Evolutionary conservation across 2,797 vertebrate genomes (phyloP).

Genomic region (Smutsia gigantea): DNA sequence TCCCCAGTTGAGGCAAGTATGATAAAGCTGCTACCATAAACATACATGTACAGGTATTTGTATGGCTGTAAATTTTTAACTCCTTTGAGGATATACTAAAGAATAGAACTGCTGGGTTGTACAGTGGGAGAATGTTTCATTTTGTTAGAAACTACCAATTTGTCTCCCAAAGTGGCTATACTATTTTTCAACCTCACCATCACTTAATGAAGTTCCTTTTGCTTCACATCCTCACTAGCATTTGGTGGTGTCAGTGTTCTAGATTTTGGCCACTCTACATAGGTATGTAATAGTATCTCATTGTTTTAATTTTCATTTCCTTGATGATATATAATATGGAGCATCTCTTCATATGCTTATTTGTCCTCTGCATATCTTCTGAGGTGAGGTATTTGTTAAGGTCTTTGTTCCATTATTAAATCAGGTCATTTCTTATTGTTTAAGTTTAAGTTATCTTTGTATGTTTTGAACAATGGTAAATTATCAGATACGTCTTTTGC

Average conservation of each 20-base stretch:
- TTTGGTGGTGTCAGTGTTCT: background rate
- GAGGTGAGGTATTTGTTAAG: background rate
- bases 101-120: background rate
- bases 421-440: background rate
- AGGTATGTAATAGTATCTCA: background rate
- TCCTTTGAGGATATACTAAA: background rate
- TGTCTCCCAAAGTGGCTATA: background rate
- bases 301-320: background rate
- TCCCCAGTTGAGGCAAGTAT: background rate
- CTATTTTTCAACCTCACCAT: background rate
- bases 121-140: background rate
- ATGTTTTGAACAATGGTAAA: background rate
- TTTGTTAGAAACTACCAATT: background rate
- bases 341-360: background rate
- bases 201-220: background rate
- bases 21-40: background rate
- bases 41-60: background rate
- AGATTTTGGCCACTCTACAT: background rate
- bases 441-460: background rate
- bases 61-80: background rate
- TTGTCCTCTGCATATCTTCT: background rate
- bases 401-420: background rate
- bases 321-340: background rate
- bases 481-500: background rate
- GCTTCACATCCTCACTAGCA: background rate